phyloP scores from a whole-genome alignment of 64 coral and sea anemone species.

The Montipora sp. region DNA sequence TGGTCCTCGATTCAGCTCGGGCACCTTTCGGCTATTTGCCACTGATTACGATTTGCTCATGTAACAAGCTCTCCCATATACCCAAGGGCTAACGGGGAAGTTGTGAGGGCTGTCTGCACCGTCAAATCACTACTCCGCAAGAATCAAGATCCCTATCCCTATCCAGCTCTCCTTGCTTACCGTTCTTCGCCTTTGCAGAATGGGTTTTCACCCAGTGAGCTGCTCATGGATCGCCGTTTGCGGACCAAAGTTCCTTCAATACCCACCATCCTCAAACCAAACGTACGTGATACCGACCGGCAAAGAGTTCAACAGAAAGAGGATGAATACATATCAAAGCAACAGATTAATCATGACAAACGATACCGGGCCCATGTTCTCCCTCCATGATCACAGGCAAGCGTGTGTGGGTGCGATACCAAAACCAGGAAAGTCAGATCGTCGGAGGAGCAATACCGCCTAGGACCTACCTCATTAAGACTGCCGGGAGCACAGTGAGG shows the following conservation, averaged over 20 bases:
- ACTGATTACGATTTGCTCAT: too few species aligned
- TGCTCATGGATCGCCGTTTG: too few species aligned
- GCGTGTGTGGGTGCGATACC: slow-evolving; percentile 33
- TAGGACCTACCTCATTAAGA: slow-evolving; percentile 31
- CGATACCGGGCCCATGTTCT: not conserved
- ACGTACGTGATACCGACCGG: too few species aligned
- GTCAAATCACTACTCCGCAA: not conserved
- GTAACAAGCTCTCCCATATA: too few species aligned
- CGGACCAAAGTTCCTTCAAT: too few species aligned
- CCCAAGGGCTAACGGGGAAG: too few species aligned
- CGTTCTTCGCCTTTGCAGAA: slow-evolving; percentile 40
- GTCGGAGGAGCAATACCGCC: not conserved
- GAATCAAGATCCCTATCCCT: not conserved
- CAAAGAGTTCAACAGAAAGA: not conserved
- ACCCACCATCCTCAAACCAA: too few species aligned
- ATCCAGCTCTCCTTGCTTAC: slow-evolving; percentile 32
- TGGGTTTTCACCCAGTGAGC: not conserved
- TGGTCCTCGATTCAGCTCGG: too few species aligned
- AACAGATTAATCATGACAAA: not conserved
- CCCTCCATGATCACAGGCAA: not conserved
- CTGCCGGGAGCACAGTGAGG: not conserved
- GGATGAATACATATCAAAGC: not conserved
- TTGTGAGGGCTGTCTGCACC: too few species aligned
- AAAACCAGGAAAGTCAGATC: not conserved
- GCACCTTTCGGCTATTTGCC: too few species aligned